Percentiles rank a stretch among this genome's conserved stretches.
These are phyloP conservation scores for Cataglyphis hispanica DNA, from an alignment of 1,140 invertebrate species.

Conservation along the genomic window DNA sequence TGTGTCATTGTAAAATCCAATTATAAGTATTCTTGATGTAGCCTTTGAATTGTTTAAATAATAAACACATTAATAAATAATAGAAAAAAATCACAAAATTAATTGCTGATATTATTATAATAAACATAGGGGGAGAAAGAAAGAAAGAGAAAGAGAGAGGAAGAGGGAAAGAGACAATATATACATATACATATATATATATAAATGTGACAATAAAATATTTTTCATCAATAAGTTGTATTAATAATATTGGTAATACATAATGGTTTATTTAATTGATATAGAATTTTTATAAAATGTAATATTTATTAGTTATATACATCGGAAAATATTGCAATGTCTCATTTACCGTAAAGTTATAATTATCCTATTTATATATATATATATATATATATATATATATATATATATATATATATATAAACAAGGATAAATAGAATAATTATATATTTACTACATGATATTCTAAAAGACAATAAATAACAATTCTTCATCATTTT, in stretches of 20 bases:
- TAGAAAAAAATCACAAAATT: neutral
- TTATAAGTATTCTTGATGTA: neutral
- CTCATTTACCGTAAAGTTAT: constrained; percentile 14
- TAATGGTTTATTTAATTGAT: neutral
- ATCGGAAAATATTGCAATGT: neutral
- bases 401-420: neutral
- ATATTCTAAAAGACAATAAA: neutral
- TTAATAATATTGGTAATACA: neutral
- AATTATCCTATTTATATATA: neutral
- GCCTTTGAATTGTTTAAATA: neutral
- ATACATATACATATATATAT: too few species aligned
- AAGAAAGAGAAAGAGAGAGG: too few species aligned
- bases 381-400: too few species aligned
- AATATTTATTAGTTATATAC: neutral
- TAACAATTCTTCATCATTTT: neutral
- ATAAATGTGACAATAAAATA: constrained; percentile 3
- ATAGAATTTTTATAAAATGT: neutral
- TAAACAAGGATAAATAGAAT: neutral
- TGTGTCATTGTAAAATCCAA: neutral
- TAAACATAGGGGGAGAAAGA: neutral
- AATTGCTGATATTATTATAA: neutral
- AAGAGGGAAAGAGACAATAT: too few species aligned
- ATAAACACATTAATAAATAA: constrained; percentile 1
- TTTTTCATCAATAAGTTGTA: neutral
- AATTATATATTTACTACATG: neutral